A percentile compares a stretch with the other conserved stretches of the same genome.
Evolutionary conservation across 2,888 invertebrate species (phyloP).

Genomic region (Drosophila atroscutellata): DNA sequence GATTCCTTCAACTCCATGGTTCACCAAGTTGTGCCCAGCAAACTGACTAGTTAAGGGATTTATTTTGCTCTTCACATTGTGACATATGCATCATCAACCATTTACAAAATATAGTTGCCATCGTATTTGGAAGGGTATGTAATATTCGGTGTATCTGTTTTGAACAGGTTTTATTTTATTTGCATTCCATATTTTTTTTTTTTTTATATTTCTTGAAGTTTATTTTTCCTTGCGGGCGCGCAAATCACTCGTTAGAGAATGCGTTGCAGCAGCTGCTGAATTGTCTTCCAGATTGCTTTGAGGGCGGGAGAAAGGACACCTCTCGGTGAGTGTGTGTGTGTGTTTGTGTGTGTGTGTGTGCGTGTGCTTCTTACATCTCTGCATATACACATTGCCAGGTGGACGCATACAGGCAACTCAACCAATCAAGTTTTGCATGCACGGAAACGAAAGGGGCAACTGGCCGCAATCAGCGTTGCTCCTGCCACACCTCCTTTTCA

Average conservation of each 20-base stretch:
- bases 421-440: conserved; percentile 53
- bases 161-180: conserved; percentile 26
- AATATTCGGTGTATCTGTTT: neutral
- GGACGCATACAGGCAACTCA: conserved; percentile 15
- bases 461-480: conserved; percentile 38
- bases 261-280: conserved; percentile 27
- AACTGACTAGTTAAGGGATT: neutral
- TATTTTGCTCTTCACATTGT: neutral
- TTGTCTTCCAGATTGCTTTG: conserved; percentile 26
- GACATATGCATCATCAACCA: neutral
- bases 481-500: neutral
- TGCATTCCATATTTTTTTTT: conserved; percentile 29
- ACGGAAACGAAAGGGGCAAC: conserved; percentile 33
- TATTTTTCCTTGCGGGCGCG: conserved; percentile 12
- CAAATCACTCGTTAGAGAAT: conserved; percentile 66
- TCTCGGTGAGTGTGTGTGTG: neutral
- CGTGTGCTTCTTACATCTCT: conserved; percentile 25
- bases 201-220: conserved; percentile 20
- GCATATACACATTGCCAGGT: conserved; percentile 32
- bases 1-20: neutral
- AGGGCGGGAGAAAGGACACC: neutral
- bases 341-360: conserved; percentile 1
- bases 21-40: neutral
- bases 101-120: neutral
- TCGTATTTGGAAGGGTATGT: neutral